Evolutionary conservation across 1,140 invertebrate species (phyloP).

Genomic region (Diachasma alloeum): DNA sequence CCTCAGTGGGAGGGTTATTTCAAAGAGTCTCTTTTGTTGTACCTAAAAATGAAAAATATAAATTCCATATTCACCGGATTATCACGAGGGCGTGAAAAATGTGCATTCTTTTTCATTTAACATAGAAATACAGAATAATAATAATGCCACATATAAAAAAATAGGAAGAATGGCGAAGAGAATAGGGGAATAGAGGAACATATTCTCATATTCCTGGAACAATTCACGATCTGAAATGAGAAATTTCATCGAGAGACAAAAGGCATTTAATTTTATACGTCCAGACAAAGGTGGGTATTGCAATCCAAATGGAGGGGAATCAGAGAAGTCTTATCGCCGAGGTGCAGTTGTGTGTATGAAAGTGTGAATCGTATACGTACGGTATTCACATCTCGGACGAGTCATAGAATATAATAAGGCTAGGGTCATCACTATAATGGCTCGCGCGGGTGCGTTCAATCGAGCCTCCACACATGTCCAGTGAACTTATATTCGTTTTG

Average conservation of each 20-base stretch:
- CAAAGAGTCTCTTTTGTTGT: too few relatives aligned
- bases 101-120: too few relatives aligned
- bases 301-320: background rate
- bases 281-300: background rate
- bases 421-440: conserved; percentile 3
- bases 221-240: background rate
- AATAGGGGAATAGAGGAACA: background rate
- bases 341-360: conserved; percentile 1
- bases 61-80: too few relatives aligned
- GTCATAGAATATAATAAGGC: conserved; percentile 6
- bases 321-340: background rate
- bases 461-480: background rate
- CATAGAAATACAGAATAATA: too few relatives aligned
- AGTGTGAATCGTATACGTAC: background rate
- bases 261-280: background rate
- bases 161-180: background rate
- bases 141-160: background rate
- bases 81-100: too few relatives aligned
- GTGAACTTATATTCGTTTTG: background rate
- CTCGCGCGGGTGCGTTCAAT: background rate
- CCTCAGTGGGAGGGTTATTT: too few relatives aligned
- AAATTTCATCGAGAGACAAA: background rate
- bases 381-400: background rate
- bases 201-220: background rate
- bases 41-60: too few relatives aligned